A percentile compares a stretch with the other conserved stretches of the same genome.
These are phyloP conservation scores for Pseudochirops corinnae DNA, from an alignment of 2,797 vertebrate genomes.

Conservation along the genomic window DNA sequence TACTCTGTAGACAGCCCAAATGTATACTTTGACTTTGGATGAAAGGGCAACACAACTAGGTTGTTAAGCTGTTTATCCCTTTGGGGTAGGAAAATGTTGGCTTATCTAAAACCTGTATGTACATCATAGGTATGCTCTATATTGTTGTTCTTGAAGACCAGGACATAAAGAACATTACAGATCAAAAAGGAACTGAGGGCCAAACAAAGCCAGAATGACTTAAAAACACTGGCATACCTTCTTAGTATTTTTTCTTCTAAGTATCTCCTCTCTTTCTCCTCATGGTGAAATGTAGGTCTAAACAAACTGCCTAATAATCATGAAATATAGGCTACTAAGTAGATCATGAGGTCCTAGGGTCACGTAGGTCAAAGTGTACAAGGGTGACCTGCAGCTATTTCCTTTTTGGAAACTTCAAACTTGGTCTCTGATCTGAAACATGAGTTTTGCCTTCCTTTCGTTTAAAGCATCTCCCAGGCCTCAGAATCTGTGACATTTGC, in stretches of 20 bases:
- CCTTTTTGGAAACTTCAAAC: background rate
- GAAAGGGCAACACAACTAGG: conserved; percentile 8
- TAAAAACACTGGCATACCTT: background rate
- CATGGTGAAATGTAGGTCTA: conserved; percentile 42
- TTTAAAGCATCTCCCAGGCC: background rate
- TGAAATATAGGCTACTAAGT: background rate
- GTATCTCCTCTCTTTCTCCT: conserved; percentile 62
- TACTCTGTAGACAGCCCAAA: accelerated
- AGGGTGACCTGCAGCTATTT: background rate
- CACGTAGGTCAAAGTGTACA: background rate
- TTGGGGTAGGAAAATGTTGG: conserved; percentile 23
- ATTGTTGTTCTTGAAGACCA: conserved; percentile 44
- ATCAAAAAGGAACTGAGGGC: background rate
- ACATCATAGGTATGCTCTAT: background rate
- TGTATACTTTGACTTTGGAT: conserved; percentile 18
- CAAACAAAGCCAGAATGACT: conserved; percentile 50
- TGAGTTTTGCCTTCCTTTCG: background rate
- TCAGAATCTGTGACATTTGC: background rate
- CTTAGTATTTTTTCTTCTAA: conserved; percentile 39
- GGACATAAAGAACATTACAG: conserved; percentile 10
- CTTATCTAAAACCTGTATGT: background rate
- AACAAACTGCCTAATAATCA: conserved; percentile 34
- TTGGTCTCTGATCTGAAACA: conserved; percentile 7
- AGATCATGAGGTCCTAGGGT: background rate
- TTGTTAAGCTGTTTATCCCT: background rate